Conservation (phyloP, 1,140 invertebrate genomes). For the Drosophila ohnishii region DNA sequence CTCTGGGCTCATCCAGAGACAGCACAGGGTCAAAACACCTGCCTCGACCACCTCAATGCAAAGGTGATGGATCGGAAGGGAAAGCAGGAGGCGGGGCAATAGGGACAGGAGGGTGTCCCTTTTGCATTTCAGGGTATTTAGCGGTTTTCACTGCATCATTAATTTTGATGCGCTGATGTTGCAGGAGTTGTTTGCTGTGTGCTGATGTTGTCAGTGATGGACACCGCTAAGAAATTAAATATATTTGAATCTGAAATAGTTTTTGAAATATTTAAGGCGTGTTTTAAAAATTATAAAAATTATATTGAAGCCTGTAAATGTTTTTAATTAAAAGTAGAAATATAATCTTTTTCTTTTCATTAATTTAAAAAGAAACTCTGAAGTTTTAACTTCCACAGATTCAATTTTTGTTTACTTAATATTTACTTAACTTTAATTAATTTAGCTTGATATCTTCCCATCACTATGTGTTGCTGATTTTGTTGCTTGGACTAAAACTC, state of each 20-base stretch:
- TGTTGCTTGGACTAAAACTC: conserved; percentile 15
- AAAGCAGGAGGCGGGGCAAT: background rate
- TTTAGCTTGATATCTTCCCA: background rate
- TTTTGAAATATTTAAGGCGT: background rate
- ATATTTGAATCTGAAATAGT: background rate
- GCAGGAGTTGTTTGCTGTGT: conserved; percentile 2
- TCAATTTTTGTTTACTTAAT: background rate
- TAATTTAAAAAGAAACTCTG: background rate
- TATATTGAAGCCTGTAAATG: background rate
- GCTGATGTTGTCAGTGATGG: conserved; percentile 1
- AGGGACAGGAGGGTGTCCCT: conserved; percentile 4
- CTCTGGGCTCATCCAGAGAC: conserved; percentile 6
- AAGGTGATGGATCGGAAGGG: conserved; percentile 5
- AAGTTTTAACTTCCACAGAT: background rate
- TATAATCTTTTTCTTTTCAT: background rate
- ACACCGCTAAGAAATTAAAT: background rate
- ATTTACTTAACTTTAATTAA: background rate
- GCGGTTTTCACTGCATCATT: conserved; percentile 75
- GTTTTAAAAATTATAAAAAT: background rate
- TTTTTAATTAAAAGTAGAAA: background rate
- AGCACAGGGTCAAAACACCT: conserved; percentile 39
- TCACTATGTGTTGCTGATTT: conserved; percentile 13
- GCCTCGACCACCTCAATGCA: conserved; percentile 24
- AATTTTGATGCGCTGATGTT: conserved; percentile 63
- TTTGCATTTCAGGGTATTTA: conserved; percentile 69